Base-by-base conservation (phyloP, 37 sponge, comb jelly and placozoan species). In the Hexactinellida sp. region DNA sequence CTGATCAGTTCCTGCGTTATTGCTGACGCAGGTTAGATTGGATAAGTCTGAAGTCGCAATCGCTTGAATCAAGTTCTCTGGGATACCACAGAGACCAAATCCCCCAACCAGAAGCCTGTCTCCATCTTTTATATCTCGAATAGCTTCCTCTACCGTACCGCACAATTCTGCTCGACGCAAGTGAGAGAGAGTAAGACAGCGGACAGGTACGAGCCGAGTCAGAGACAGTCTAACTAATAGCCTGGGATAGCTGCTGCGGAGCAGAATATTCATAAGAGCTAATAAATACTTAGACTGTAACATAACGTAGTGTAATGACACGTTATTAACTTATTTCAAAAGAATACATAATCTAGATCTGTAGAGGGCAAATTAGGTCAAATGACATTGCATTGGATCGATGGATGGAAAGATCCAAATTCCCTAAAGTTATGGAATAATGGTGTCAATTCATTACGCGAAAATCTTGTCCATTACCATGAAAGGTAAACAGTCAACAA, bases 71-170 rank as follows among this genome's bases (percentile, higher is more conserved):
- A 95, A 90, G 39, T 93, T 94, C 86, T 98, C 99, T 55, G 99
- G 99, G 13, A 98, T 98, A 0, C 99, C 99, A 84, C 95, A 95
- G 54, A 98, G 84, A 21, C 99, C 99, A 85, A 98, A 98, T 16
- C 97, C 94, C 83, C 96, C 94, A 28, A 96, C 96, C 1, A 94
- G 89, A 28, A 95, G 93, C 36, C 82, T 94, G 1, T 86, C 82
- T 24, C 91, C 94, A 83, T 91, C 90, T 24, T 55, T 38, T 0
- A 98, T 90, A 38, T 92, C 99, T 38, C 39, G 54, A 0, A 98
- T 88, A 39, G 91, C 91, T 16, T 92, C 89, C 23, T 52, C 84
- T 1, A 90, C 87, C 39, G 36, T 85, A 21, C 92, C 90, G 85
- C 87, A 93, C 86, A 97, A 91, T 63, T 85, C 83, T 52, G 83